Conservation (phyloP, 1,140 invertebrate species). For the Copidosoma floridanum region DNA sequence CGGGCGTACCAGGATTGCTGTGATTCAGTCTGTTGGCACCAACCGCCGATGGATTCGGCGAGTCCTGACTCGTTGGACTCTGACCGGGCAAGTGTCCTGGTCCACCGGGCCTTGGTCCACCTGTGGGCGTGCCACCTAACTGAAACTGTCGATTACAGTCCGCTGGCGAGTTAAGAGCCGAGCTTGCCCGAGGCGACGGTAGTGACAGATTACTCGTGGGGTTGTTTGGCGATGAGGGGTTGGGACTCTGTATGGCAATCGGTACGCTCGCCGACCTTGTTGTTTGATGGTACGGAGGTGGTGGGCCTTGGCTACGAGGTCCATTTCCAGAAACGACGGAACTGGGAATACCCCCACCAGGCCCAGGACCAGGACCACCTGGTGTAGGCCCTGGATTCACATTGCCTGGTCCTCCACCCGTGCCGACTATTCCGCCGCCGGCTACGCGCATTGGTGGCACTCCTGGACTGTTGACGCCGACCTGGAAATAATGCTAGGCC, state of each 20-base stretch:
- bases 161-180: conserved; percentile 70
- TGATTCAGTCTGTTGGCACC: conserved; percentile 57
- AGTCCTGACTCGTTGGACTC: conserved; percentile 64
- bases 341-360: conserved; percentile 31
- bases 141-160: conserved; percentile 59
- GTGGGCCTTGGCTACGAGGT: conserved; percentile 75
- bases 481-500: no score
- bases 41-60: conserved; percentile 52
- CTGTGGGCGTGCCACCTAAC: conserved; percentile 43
- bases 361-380: background rate
- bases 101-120: conserved; percentile 47
- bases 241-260: conserved; percentile 72
- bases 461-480: conserved; percentile 25
- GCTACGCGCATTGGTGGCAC: conserved; percentile 7
- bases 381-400: background rate
- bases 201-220: conserved; percentile 70
- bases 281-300: conserved; percentile 81
- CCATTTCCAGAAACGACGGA: conserved; percentile 51
- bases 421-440: background rate
- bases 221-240: conserved; percentile 70
- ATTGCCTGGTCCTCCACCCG: background rate
- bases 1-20: conserved; percentile 71
- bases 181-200: conserved; percentile 68
- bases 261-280: conserved; percentile 82
- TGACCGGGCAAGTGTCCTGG: conserved; percentile 60